These are phyloP conservation scores for Sylvilagus floridanus DNA, from an alignment of 2,797 vertebrate genomes.

Conservation along the genomic window DNA sequence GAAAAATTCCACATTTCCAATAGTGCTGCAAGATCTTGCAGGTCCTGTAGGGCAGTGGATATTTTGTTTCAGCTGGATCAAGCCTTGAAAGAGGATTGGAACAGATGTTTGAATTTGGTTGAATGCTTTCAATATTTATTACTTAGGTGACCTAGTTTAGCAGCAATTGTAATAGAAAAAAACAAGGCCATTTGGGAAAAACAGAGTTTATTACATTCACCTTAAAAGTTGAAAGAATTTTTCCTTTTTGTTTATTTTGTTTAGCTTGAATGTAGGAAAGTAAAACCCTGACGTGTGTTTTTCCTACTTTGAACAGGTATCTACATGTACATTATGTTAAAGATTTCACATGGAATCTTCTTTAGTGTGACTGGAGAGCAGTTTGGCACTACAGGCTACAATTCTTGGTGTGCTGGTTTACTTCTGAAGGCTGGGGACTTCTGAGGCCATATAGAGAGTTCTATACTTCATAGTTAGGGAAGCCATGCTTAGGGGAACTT, in stretches of 20 bases:
- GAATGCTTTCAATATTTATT: constrained; percentile 84
- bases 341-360: not conserved
- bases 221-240: constrained; percentile 77
- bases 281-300: not conserved
- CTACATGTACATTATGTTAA: not conserved
- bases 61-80: constrained; percentile 75
- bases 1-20: not conserved
- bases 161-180: constrained; percentile 79
- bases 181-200: constrained; percentile 78
- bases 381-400: not conserved
- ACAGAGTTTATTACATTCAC: constrained; percentile 79
- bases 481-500: not conserved
- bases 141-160: constrained; percentile 85
- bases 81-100: constrained; percentile 65
- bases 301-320: not conserved
- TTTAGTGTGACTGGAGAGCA: not conserved
- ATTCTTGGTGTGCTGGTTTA: not conserved
- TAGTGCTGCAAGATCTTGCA: constrained; percentile 7
- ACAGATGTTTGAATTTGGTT: constrained; percentile 83
- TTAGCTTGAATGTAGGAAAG: constrained; percentile 62
- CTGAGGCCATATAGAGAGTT: not conserved
- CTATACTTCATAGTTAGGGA: not conserved
- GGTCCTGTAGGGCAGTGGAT: constrained; percentile 50
- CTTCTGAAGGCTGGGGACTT: not conserved
- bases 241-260: constrained; percentile 45